A percentile compares a stretch with the other conserved stretches of the same genome.
Evolutionary conservation across 2,113 vertebrate genomes (phyloP).

Genomic region (Gracilinanus agilis): DNA sequence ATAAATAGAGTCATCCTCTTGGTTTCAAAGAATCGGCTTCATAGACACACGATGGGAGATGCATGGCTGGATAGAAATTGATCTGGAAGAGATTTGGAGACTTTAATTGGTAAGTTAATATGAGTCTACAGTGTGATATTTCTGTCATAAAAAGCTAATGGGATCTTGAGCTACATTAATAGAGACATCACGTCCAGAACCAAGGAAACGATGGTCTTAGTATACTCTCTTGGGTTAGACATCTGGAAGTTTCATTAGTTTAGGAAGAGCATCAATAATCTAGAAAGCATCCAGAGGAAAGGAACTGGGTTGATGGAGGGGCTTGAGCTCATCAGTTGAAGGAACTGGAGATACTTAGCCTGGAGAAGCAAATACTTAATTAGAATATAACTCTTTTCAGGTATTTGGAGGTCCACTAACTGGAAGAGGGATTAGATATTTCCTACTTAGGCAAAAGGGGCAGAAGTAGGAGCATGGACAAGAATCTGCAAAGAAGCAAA

Average conservation of each 20-base stretch:
- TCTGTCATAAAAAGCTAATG: not conserved
- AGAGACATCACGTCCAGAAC: not conserved
- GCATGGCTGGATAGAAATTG: not conserved
- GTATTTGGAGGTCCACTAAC: not conserved
- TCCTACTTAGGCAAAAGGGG: not conserved
- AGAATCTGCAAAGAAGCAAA: not conserved
- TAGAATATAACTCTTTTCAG: not conserved
- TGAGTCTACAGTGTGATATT: not conserved
- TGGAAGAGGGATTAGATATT: not conserved
- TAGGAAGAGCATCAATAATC: not conserved
- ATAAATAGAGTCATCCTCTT: not conserved
- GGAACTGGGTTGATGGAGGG: not conserved
- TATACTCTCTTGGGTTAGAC: not conserved
- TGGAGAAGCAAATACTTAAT: not conserved
- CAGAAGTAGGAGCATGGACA: not conserved
- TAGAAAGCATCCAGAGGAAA: not conserved
- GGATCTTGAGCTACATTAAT: not conserved
- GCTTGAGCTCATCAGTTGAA: not conserved
- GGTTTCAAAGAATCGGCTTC: not conserved
- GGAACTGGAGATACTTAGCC: not conserved
- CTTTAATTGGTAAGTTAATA: not conserved
- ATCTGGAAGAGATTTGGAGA: not conserved
- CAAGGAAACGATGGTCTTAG: not conserved
- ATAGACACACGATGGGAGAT: not conserved
- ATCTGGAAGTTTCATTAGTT: not conserved